Base-by-base conservation (phyloP, 53 echinoderm and acorn worm genomes). In the Zoroaster sp. region DNA sequence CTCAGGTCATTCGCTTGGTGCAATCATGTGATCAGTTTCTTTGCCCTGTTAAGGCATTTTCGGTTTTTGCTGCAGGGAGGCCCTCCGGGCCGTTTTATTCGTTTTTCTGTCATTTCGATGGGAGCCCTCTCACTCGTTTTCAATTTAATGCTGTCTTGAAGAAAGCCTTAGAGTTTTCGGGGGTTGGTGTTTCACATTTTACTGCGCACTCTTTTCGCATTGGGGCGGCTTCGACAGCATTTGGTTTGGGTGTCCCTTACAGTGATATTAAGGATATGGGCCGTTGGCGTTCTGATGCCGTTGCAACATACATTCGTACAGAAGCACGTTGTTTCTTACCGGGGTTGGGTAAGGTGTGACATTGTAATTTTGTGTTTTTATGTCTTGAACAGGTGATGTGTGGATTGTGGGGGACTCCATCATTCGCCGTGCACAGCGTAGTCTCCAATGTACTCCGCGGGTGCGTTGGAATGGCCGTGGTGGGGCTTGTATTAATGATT, bases 141-240 rank as follows among this genome's bases (percentile, higher is more conserved):
- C 74, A 87, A 33, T 87, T 87, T 15, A 87, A 87, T 43, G 31
- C 4, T 4, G n/a, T 71, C 28, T n/a, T 86, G 17, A 66, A 86
- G 15, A 33, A n/a, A 5, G 47, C 87, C 35, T 54, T 74, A 36
- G 21, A 34, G 35, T 47, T 34, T 35, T 30, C 7, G 1, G 52
- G 77, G 8, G 77, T 77, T n/a, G 23, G 13, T 31, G 53, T 11
- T 51, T 17, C 44, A 11, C 77, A 52, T 35, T 87, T 47, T 73
- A 37, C 53, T 15, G 52, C 87, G 11, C 87, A 87, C 23, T 87
- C 87, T 8, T 87, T 87, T 53, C 73, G 74, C 39, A 87, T 87
- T 41, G 87, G 87, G 13, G 87, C 87, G 23, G 87, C 87, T 9
- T 73, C 87, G 2, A 73, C 87, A 5, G 87, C 73, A 11, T 51